A percentile compares a stretch with the other conserved stretches of the same genome.
Conservation (phyloP, 2,113 vertebrate species). For the Sceloporus undulatus region DNA sequence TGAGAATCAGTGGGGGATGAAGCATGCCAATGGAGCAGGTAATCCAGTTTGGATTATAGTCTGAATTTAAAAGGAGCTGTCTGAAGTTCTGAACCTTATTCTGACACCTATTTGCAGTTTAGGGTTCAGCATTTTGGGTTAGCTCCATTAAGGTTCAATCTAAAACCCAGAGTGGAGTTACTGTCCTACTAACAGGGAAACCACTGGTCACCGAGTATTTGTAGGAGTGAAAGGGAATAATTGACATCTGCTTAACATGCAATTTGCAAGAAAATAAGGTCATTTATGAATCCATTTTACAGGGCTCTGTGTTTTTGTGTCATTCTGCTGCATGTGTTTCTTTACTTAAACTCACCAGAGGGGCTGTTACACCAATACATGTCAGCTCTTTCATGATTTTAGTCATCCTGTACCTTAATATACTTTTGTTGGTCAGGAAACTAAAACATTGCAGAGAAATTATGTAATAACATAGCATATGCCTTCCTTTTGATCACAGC, state of each 20-base stretch:
- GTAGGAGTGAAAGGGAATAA: slow-evolving; percentile 36
- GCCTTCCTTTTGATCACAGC: neutral
- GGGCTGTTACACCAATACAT: neutral
- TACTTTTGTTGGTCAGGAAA: neutral
- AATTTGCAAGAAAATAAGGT: neutral
- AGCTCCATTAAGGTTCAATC: too few relatives aligned
- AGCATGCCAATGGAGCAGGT: too few relatives aligned
- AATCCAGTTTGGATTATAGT: too few relatives aligned
- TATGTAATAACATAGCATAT: neutral
- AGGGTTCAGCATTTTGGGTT: too few relatives aligned
- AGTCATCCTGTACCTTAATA: neutral
- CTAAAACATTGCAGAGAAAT: neutral
- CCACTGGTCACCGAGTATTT: neutral
- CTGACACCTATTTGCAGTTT: too few relatives aligned
- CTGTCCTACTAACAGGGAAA: too few relatives aligned
- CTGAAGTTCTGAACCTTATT: too few relatives aligned
- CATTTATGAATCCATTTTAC: neutral
- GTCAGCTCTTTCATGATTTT: neutral
- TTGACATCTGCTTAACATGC: slow-evolving; percentile 17
- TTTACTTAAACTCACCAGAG: neutral
- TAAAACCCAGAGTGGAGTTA: too few relatives aligned
- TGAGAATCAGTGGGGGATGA: too few relatives aligned
- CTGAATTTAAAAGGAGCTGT: too few relatives aligned
- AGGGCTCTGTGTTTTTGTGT: neutral
- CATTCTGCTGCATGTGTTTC: neutral